Conservation (phyloP, 2,888 invertebrate genomes). For the Synergus umbraculus region DNA sequence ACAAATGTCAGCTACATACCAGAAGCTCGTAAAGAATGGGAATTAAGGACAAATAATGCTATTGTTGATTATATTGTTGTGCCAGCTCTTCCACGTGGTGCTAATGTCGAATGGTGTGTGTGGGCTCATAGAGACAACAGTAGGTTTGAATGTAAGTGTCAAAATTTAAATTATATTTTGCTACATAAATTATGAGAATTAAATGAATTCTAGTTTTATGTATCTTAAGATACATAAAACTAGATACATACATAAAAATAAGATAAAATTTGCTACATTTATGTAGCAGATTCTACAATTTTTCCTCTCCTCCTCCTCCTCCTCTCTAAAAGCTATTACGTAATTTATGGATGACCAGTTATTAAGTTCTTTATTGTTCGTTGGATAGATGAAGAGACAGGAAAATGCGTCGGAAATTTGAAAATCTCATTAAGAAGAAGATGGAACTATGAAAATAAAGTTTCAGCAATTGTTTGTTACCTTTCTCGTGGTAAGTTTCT, state of each 20-base stretch:
- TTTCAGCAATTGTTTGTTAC: conserved; percentile 91
- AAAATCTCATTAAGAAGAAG: conserved; percentile 90
- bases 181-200: neutral
- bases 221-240: no score
- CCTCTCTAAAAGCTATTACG: no score
- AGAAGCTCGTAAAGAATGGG: conserved; percentile 90
- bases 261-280: no score
- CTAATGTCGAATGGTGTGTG: conserved; percentile 94
- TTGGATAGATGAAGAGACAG: conserved; percentile 90
- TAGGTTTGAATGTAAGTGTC: conserved; percentile 88
- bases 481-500: conserved; percentile 83
- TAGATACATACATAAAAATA: no score
- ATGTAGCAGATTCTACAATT: no score
- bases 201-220: neutral
- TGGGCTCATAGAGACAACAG: conserved; percentile 94
- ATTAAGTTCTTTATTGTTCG: conserved; percentile 9
- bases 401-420: conserved; percentile 90
- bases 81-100: conserved; percentile 87
- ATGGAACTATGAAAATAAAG: conserved; percentile 93
- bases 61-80: conserved; percentile 93
- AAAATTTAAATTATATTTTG: conserved; percentile 10
- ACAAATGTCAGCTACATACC: conserved; percentile 85
- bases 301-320: no score
- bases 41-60: conserved; percentile 89
- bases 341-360: neutral